Evolutionary conservation across 1,140 invertebrate species (phyloP), one percentile per base, ranked within the genome.

Genomic region (Trichonephila clavata): DNA sequence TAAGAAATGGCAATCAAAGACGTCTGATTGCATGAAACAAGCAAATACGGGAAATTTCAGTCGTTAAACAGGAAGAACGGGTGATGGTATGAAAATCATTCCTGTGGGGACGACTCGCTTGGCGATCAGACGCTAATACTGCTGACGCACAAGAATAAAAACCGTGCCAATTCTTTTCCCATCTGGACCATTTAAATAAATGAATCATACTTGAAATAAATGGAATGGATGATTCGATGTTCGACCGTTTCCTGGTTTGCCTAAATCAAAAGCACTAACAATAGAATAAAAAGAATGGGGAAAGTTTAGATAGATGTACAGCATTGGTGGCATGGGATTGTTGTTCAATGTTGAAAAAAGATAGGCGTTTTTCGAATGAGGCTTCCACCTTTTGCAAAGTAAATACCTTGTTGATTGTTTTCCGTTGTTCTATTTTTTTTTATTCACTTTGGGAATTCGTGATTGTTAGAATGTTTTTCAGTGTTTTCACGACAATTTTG

Each of bases 151-250:
- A 16, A 20, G 27, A 77, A 77, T 77, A 77, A 77, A 77, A 77
- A 77, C 32, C 71, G 71, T 77, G 71, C 71, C 71, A 77, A 77
- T 77, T 77, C 50, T 39, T 77, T 77, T 77, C 32, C 71, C 71
- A 77, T 39, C 71, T 77, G 71, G 71, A 18, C 71, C 71, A 77
- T 77, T 77, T 77, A 77, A 77, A 77, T 77, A 77, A 77, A 77
- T 77, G 71, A 77, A 77, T 77, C 71, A 77, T 27, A 77, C 71
- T 77, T 27, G 65, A 16, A 71, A 32, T 77, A 77, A 77, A 77
- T 77, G 71, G 71, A 4, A 32, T 77, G 71, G 71, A 77, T 77
- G 71, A 39, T 18, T 68, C 65, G 50, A 50, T 50, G 50, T 13
- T 13, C 50, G 4, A 8, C 65, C 24, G 65, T 77, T 77, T 77